Evolutionary conservation across 2,797 vertebrate genomes (phyloP), one percentile per base, ranked within the genome.

Genomic region (Anabas testudineus): DNA sequence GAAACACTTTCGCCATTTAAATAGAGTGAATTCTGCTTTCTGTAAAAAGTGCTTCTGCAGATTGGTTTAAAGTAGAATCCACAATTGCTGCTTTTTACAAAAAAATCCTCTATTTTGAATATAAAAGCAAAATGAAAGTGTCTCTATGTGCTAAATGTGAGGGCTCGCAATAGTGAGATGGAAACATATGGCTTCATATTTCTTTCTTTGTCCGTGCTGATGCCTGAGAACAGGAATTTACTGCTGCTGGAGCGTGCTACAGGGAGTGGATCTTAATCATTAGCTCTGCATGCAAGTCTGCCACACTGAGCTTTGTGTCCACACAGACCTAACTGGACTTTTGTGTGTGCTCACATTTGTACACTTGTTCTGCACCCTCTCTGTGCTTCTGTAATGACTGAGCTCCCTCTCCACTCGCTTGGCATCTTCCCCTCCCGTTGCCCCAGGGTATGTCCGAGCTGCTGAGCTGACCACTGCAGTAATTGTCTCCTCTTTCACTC

Each of bases 401-500:
- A 67, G 74, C 77, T 81, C 70, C 70, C 43, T 12, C 42, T 19
- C 63, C 84, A 64, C 75, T 46, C 60, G 28, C 59, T 67, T 36
- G 30, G 71, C 69, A 67, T 59, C 58, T 79, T 56, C 61, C 65
- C 74, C 74, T 57, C 76, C 28, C 21, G 15, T 71, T n/a, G 87
- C 88, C 86, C 64, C 67, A 57, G 88, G 88, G 83, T 76, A 84
- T 76, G 80, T 85, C 82, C 81, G 85, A 86, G 82, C 70, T 79
- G 80, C 72, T 36, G 60, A 56, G 74, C 82, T 83, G 87, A 86
- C 88, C 85, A 70, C 85, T 62, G 76, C 66, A 80, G 79, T 87
- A 85, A 88, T 81, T 82, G 81, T 81, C 76, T 78, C 62, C 71
- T 81, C 65, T 78, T 78, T 83, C 79, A 68, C 76, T 80, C 56